Base-by-base conservation (phyloP, 2,113 vertebrate species). In the Bombycilla garrulus region DNA sequence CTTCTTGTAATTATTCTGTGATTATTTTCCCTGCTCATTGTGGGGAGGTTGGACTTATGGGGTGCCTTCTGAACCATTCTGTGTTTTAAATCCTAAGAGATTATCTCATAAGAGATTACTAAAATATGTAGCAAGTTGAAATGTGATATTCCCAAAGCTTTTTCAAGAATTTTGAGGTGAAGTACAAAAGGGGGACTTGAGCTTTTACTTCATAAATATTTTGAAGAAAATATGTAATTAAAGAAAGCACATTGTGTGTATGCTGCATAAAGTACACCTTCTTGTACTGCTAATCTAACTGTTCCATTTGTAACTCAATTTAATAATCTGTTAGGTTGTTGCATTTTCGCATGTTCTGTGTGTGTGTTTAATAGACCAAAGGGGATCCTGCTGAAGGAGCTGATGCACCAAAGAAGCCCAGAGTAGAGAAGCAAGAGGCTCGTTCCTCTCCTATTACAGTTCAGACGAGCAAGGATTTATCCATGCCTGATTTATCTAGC, bases 361-460 rank as follows among this genome's bases (percentile, higher is more conserved):
- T 93, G 12, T 76, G 33, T 86, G 23, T 70, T 36, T 95, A 35
- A 67, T 67, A 99, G 99, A 96, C 98, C 26, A 98, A 99, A 86
- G 96, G 98, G 40, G 99, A 99, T 22, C 31, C 96, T 8, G 24
- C 60, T 45, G 99, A 99, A 81, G 98, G 91, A 93, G 57, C 90
- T 51, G 99, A 99, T 53, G 94, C 98, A 33, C 98, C 98, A 14
- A 99, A 99, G 97, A 99, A 99, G 89, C 98, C 99, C 50, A 98
- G 98, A 58, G 76, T 99, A 74, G 99, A 99, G 94, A 99, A 99
- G 84, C 97, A 98, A 79, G 99, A 99, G 60, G 98, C 98, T 86
- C 98, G 98, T 14, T 98, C 99, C 1, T 99, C 99, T 50, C 99
- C 99, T 5, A 98, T 99, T 58, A 99, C 99, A 0, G 98, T 99